A percentile compares a stretch with the other conserved stretches of the same genome.
These are phyloP conservation scores for Magallana gigas DNA, from an alignment of 1,140 invertebrate genomes.

Conservation along the genomic window DNA sequence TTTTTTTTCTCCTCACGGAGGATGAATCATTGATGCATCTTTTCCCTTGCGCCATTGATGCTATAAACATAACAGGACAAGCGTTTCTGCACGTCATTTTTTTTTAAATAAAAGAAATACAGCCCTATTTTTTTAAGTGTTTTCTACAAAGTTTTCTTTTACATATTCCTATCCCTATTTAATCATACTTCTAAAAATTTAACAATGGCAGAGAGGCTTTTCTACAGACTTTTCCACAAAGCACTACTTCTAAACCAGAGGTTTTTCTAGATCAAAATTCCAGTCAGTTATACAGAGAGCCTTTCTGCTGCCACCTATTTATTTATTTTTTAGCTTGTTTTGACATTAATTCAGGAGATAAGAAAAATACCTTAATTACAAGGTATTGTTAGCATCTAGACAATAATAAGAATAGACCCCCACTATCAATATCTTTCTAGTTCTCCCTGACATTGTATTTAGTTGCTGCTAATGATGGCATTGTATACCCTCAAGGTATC, in stretches of 20 bases:
- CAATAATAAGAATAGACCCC: background rate
- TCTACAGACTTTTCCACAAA: too few species aligned
- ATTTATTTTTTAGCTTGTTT: too few species aligned
- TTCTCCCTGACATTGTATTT: background rate
- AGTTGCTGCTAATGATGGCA: background rate
- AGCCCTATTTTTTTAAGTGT: too few species aligned
- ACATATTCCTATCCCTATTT: too few species aligned
- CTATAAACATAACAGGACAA: background rate
- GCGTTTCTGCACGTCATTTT: background rate
- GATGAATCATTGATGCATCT: slow-evolving; percentile 13
- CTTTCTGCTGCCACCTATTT: too few species aligned
- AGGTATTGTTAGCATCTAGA: background rate
- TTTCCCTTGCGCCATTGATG: background rate
- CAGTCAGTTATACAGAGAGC: too few species aligned
- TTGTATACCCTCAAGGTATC: slow-evolving; percentile 29
- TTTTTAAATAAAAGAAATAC: background rate
- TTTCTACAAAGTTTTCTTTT: too few species aligned
- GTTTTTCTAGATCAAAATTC: too few species aligned
- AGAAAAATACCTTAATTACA: background rate
- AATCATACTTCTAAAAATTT: too few species aligned
- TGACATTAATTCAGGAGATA: background rate
- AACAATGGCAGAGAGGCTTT: too few species aligned
- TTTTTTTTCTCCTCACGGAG: background rate
- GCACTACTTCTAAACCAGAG: too few species aligned
- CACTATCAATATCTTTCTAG: background rate